Percentiles rank a stretch among this genome's conserved stretches.
These are phyloP conservation scores for Oreotrochilus melanogaster DNA, from an alignment of 2,113 vertebrate genomes.

Conservation along the genomic window DNA sequence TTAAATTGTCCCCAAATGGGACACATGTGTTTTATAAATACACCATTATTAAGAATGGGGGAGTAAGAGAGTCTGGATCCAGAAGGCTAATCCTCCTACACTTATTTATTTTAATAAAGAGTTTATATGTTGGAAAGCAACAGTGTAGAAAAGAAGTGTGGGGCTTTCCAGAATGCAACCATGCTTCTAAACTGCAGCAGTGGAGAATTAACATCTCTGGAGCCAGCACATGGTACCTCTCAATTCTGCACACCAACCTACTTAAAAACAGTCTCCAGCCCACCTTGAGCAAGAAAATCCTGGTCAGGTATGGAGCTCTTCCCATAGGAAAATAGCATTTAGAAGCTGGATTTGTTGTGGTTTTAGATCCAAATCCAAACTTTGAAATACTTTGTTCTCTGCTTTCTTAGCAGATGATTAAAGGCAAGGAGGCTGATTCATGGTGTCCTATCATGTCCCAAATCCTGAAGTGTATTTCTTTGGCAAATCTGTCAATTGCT, in stretches of 20 bases:
- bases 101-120: slow-evolving; percentile 40
- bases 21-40: slow-evolving; percentile 65
- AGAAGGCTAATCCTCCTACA: slow-evolving; percentile 26
- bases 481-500: neutral
- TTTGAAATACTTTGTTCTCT: neutral
- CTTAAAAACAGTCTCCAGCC: neutral
- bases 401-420: neutral
- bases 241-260: neutral
- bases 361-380: neutral
- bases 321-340: neutral
- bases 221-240: neutral
- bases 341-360: neutral
- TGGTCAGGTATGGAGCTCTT: neutral
- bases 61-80: slow-evolving; percentile 41
- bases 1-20: slow-evolving; percentile 51
- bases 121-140: slow-evolving; percentile 24
- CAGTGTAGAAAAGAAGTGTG: neutral
- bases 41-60: slow-evolving; percentile 1
- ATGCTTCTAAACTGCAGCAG: neutral
- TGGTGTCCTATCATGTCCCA: neutral
- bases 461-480: neutral
- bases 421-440: neutral
- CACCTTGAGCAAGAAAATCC: neutral
- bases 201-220: neutral
- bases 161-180: slow-evolving; percentile 1